Evolutionary conservation across 2,888 invertebrate genomes (phyloP), one percentile per base, ranked within the genome.

Genomic region (Hemicrepidius hirtus): DNA sequence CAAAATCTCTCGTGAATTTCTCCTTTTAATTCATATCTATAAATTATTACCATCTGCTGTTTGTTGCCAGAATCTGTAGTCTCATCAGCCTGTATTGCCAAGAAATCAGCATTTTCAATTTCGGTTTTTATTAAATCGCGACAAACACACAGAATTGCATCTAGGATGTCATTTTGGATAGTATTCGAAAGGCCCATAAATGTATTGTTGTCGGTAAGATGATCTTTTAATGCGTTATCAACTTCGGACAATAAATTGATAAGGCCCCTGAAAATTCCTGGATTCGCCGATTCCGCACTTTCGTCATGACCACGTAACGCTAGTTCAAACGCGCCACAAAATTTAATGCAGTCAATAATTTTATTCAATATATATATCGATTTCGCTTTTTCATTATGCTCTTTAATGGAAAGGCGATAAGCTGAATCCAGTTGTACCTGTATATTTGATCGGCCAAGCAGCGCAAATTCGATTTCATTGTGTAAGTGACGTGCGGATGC

Each of bases 141-240:
- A 64, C 75, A 82, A 5, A 83, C 80, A 50, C 77, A 76, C 10
- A 83, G 71, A 65, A 84, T 81, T 24, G 78, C 81, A 12, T 83
- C 76, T 28, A 84, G 71, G 6, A 84, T 63, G 53, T 84, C 82
- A 71, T 82, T 83, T 73, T 81, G 83, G 63, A 83, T 80, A 12
- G 74, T 76, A 73, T 80, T 82, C 2, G 80, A 82, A n/a, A 76
- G 74, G 12, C 79, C 81, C 76, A 81, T 80, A 74, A 84, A 84
- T 16, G 78, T 78, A 10, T 77, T 74, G 12, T 77, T 41, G 10
- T 59, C 77, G 21, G 78, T 65, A 37, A 83, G 62, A 68, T 80
- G 81, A 28, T 77, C 73, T 65, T 80, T 77, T 44, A 81, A 75
- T 35, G 60, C 69, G 16, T 55, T 64, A 72, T 83, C 80, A 4